Conservation (phyloP, 2,797 vertebrate genomes). For the Phaenicophaeus curvirostris region DNA sequence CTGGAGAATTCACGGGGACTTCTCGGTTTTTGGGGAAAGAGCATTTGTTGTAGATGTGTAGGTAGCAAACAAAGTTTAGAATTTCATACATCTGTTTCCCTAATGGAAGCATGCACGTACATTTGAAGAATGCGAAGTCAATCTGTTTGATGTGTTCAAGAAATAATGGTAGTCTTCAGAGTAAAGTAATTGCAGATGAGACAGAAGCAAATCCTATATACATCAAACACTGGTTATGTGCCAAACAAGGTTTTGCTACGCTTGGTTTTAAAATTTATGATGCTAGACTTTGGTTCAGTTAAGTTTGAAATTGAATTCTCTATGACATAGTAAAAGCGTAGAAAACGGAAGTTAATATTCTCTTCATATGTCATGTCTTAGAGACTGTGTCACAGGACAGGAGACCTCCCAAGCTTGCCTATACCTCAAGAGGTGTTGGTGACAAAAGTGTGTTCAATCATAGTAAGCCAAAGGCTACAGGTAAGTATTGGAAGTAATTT, state of each 20-base stretch:
- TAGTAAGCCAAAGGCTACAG: conserved; percentile 96
- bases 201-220: background rate
- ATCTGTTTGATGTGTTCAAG: background rate
- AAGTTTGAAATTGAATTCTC: background rate
- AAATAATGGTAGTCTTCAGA: background rate
- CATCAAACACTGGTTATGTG: background rate
- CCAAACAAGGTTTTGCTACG: background rate
- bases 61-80: background rate
- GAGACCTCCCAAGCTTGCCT: conserved; percentile 91
- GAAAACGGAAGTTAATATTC: background rate
- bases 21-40: background rate
- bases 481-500: conserved; percentile 73
- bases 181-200: background rate
- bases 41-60: background rate
- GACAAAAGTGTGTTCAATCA: conserved; percentile 91
- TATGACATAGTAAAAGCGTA: background rate
- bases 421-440: conserved; percentile 85
- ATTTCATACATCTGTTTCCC: background rate
- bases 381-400: conserved; percentile 79
- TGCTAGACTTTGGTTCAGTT: background rate
- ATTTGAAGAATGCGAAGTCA: background rate
- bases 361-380: background rate
- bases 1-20: background rate
- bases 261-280: background rate
- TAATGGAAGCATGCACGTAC: background rate